Conservation (phyloP, 2,888 invertebrate genomes). For the Pachymerium ferrugineum region DNA sequence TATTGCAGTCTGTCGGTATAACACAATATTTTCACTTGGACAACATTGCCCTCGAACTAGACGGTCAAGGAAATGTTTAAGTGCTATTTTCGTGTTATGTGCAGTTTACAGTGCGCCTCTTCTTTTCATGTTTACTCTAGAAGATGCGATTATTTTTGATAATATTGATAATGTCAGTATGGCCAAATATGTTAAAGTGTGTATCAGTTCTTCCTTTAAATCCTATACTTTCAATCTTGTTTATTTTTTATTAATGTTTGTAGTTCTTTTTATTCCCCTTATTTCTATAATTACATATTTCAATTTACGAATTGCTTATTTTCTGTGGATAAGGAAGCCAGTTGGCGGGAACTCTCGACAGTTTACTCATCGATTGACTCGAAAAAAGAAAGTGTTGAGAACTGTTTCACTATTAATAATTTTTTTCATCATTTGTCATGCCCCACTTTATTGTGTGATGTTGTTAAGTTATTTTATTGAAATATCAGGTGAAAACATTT, state of each 20-base stretch:
- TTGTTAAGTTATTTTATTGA: neutral
- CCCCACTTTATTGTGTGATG: neutral
- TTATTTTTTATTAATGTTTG: neutral
- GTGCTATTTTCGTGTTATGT: neutral
- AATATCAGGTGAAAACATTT: neutral
- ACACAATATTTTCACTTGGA: neutral
- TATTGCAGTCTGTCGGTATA: neutral
- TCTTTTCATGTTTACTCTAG: neutral
- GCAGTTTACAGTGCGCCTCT: neutral
- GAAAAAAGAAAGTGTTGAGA: neutral
- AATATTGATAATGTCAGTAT: no score
- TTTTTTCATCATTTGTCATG: neutral
- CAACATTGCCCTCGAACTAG: neutral
- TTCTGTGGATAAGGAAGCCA: constrained; percentile 22
- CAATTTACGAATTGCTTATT: neutral
- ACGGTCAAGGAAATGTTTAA: neutral
- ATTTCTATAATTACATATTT: neutral
- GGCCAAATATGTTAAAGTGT: no score
- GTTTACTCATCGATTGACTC: neutral
- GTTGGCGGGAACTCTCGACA: neutral
- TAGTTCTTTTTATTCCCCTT: neutral
- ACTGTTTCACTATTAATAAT: neutral
- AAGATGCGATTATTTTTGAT: neutral
- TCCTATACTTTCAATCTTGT: neutral
- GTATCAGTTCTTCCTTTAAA: neutral